A percentile compares a stretch with the other conserved stretches of the same genome.
phyloP scores from a whole-genome alignment of 2,113 vertebrate species.

The Todiramphus chloris region DNA sequence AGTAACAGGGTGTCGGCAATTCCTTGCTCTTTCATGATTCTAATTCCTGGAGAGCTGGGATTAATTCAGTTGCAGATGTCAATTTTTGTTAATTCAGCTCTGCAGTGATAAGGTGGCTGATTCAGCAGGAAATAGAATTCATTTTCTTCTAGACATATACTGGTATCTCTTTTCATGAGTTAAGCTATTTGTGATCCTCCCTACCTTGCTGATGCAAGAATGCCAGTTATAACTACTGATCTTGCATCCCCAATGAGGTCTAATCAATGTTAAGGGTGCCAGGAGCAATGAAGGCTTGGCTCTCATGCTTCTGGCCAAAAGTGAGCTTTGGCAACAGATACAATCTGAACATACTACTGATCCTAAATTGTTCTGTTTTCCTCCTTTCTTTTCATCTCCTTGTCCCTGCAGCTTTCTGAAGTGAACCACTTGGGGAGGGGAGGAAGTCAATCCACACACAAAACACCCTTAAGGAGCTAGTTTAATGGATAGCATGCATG shows the following conservation, averaged over 20 bases:
- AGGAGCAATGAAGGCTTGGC: neutral
- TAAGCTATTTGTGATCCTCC: conserved; percentile 37
- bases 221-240: neutral
- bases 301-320: neutral
- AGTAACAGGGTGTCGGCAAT: accelerated
- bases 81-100: conserved; percentile 24
- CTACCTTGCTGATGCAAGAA: conserved; percentile 12
- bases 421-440: neutral
- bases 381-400: neutral
- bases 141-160: conserved; percentile 9
- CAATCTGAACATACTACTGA: neutral
- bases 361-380: neutral
- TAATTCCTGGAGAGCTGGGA: conserved; percentile 43
- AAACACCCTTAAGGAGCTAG: neutral
- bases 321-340: neutral
- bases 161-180: neutral
- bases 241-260: neutral
- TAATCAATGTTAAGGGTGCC: neutral
- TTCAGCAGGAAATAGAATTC: conserved; percentile 10
- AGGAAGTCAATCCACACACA: neutral
- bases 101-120: neutral
- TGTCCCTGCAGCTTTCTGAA: neutral
- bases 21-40: neutral
- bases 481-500: neutral
- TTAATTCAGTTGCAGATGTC: conserved; percentile 23